Conservation (phyloP, 2,113 vertebrate genomes). For the Pseudolaguvia tuberculata region DNA sequence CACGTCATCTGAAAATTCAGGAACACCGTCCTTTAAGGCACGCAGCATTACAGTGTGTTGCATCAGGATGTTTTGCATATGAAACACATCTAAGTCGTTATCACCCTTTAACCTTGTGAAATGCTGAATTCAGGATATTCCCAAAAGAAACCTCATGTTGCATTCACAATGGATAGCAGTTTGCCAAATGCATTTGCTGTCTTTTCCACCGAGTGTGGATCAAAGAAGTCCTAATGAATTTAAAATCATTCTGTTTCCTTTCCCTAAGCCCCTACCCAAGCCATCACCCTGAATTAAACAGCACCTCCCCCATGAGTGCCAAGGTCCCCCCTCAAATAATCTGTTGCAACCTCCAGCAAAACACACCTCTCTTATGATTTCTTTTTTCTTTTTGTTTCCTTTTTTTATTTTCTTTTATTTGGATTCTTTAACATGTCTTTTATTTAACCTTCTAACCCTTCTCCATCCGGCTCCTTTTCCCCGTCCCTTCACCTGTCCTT, state of each 20-base stretch:
- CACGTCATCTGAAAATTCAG: constrained; percentile 7
- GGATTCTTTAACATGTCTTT: constrained; percentile 72
- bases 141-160: constrained; percentile 3
- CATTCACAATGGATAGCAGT: constrained; percentile 35
- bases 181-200: constrained; percentile 39
- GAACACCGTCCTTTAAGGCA: constrained; percentile 20
- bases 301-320: constrained; percentile 70
- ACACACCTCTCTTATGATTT: constrained; percentile 73
- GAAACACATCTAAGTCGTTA: constrained; percentile 40
- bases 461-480: constrained; percentile 64
- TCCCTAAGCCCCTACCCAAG: constrained; percentile 70
- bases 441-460: constrained; percentile 77
- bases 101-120: constrained; percentile 7
- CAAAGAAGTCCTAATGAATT: constrained; percentile 59
- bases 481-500: constrained; percentile 48
- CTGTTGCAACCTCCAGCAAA: constrained; percentile 71
- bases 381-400: constrained; percentile 32
- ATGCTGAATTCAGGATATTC: constrained; percentile 11
- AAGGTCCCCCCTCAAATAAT: constrained; percentile 69
- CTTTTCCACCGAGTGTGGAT: constrained; percentile 32
- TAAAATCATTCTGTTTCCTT: constrained; percentile 68
- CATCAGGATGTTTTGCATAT: constrained; percentile 42
- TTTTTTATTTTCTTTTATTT: constrained; percentile 44
- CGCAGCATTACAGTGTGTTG: constrained; percentile 25
- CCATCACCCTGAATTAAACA: constrained; percentile 73